Conservation (phyloP, 2,888 invertebrate genomes). For the Hirtodrosophila alboralis region DNA sequence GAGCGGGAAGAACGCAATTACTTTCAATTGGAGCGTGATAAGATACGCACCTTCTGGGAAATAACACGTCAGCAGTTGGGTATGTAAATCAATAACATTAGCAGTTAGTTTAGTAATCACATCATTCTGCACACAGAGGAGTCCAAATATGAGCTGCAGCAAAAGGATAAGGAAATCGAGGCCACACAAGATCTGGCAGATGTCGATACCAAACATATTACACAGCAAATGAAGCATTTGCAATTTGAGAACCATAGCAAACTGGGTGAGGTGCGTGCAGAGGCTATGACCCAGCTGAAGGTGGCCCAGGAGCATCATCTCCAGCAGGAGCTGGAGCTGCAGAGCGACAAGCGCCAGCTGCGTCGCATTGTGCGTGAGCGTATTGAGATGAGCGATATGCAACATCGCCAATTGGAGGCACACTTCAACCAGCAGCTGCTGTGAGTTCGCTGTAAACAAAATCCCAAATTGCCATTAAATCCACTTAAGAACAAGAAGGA, state of each 20-base stretch:
- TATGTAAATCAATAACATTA: constrained; percentile 84
- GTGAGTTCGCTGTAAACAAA: constrained; percentile 62
- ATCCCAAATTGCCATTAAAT: not conserved
- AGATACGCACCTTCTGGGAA: constrained; percentile 97
- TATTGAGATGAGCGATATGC: constrained; percentile 83
- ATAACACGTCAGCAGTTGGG: constrained; percentile 95
- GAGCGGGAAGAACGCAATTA: constrained; percentile 98
- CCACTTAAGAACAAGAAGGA: too few relatives aligned
- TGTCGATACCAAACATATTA: constrained; percentile 93
- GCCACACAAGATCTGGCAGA: constrained; percentile 94
- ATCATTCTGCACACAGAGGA: constrained; percentile 71
- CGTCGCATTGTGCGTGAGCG: constrained; percentile 85
- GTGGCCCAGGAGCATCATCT: constrained; percentile 92
- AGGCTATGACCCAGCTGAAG: constrained; percentile 92
- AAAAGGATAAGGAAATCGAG: constrained; percentile 94
- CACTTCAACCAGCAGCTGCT: constrained; percentile 78
- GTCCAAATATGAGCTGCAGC: constrained; percentile 85
- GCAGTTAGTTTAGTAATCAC: too few relatives aligned
- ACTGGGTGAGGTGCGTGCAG: constrained; percentile 92
- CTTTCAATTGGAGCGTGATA: constrained; percentile 97
- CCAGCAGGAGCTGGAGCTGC: constrained; percentile 90
- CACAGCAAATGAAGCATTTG: constrained; percentile 96
- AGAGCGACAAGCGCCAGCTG: constrained; percentile 86
- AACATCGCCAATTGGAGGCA: constrained; percentile 82
- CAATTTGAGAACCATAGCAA: constrained; percentile 95